These are phyloP conservation scores for Halcyon badia DNA, from an alignment of 2,797 vertebrate species.

Conservation along the genomic window DNA sequence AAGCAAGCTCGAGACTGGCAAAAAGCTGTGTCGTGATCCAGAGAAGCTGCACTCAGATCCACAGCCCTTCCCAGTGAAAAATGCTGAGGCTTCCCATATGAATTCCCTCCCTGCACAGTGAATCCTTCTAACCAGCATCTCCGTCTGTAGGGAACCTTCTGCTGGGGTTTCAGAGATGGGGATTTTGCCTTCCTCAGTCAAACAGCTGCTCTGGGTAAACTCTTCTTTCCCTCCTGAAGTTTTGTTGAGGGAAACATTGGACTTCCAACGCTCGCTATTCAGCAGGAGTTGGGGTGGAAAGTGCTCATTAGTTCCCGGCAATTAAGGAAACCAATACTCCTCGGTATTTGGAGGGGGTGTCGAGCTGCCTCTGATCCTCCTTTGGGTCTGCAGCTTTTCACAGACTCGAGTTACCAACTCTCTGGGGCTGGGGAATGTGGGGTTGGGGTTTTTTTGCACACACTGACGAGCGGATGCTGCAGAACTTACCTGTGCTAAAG, in stretches of 20 bases:
- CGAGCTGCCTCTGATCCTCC: neutral
- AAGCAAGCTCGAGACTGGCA: neutral
- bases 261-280: rapidly evolving
- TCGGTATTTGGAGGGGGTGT: neutral
- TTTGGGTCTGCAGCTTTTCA: neutral
- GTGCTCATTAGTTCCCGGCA: neutral
- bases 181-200: neutral
- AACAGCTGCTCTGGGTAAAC: neutral
- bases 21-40: neutral
- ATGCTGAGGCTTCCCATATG: neutral
- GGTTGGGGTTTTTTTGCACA: neutral
- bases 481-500: neutral
- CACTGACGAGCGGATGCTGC: neutral
- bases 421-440: neutral
- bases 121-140: neutral
- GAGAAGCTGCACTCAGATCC: neutral
- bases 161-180: neutral
- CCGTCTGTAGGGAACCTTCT: neutral
- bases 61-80: neutral
- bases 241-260: neutral
- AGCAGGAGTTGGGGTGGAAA: neutral
- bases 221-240: neutral
- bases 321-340: neutral
- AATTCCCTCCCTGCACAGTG: neutral
- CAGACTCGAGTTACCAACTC: neutral